These are phyloP conservation scores for Nemapogon koenigi DNA, from an alignment of 2,888 invertebrate genomes.

Conservation along the genomic window DNA sequence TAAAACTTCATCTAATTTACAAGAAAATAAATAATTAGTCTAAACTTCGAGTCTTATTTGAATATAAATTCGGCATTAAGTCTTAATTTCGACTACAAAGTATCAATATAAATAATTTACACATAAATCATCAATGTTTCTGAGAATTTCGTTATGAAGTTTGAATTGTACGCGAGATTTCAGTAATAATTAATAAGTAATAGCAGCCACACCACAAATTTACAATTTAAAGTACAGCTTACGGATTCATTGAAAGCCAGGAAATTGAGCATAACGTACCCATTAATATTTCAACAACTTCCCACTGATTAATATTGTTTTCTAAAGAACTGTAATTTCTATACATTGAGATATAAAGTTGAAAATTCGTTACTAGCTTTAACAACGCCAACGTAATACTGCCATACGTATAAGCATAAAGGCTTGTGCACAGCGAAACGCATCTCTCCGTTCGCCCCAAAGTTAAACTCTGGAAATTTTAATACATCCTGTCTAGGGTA, in stretches of 20 bases:
- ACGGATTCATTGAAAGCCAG: constrained; percentile 50
- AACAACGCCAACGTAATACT: constrained; percentile 26
- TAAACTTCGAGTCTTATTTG: too few species aligned
- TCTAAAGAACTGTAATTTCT: constrained; percentile 1
- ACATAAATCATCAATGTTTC: too few species aligned
- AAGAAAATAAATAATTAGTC: too few species aligned
- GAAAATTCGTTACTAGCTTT: constrained; percentile 17
- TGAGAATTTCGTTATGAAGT: too few species aligned
- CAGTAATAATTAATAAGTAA: constrained; percentile 7
- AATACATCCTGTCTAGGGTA: constrained; percentile 39
- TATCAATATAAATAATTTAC: too few species aligned
- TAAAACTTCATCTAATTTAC: too few species aligned
- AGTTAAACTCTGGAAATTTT: constrained; percentile 50
- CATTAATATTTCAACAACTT: constrained; percentile 59
- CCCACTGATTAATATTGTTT: constrained; percentile 41
- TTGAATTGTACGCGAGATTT: too few species aligned
- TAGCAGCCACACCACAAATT: constrained; percentile 10
- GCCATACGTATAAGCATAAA: constrained; percentile 25
- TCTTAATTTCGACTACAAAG: too few species aligned
- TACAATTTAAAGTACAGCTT: constrained; percentile 29
- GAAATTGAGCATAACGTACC: constrained; percentile 58
- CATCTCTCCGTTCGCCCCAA: constrained; percentile 38
- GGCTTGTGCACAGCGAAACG: constrained; percentile 26
- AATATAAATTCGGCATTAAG: too few species aligned
- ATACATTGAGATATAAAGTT: constrained; percentile 19